A percentile compares a stretch with the other conserved stretches of the same genome.
Evolutionary conservation across 1,140 invertebrate species (phyloP).

Genomic region (Bombyx mandarina): DNA sequence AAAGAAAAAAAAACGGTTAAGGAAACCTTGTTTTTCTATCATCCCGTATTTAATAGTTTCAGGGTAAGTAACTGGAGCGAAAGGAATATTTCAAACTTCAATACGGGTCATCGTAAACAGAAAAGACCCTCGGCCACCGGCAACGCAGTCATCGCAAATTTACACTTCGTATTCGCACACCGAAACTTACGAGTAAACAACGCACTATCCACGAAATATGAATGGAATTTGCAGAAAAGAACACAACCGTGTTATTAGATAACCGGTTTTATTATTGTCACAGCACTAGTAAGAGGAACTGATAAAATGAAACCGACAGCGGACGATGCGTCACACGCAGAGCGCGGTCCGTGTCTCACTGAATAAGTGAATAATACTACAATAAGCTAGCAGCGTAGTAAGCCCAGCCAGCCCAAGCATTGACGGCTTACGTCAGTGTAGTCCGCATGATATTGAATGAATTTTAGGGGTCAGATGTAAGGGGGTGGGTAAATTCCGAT

Average conservation of each 20-base stretch:
- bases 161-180: conserved; percentile 53
- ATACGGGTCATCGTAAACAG: conserved; percentile 11
- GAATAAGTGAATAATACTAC: conserved; percentile 16
- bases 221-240: conserved; percentile 13
- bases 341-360: conserved; percentile 42
- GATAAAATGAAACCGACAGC: conserved; percentile 8
- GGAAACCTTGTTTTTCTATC: too few relatives aligned
- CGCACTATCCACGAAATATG: conserved; percentile 20
- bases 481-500: conserved; percentile 6
- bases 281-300: conserved; percentile 14
- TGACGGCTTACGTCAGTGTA: conserved; percentile 47
- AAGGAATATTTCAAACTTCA: too few relatives aligned
- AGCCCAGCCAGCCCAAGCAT: conserved; percentile 26
- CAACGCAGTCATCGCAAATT: conserved; percentile 45
- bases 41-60: too few relatives aligned
- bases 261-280: conserved; percentile 3
- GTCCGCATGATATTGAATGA: conserved; percentile 51
- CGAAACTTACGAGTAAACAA: conserved; percentile 32
- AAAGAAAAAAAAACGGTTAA: too few relatives aligned
- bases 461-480: conserved; percentile 14
- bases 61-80: too few relatives aligned
- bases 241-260: conserved; percentile 7
- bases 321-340: conserved; percentile 27
- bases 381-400: conserved; percentile 38
- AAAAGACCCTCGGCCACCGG: conserved; percentile 27